Percentiles rank a stretch among this genome's conserved stretches.
Conservation (phyloP, 2,113 vertebrate species). For the Callaeas wilsoni region DNA sequence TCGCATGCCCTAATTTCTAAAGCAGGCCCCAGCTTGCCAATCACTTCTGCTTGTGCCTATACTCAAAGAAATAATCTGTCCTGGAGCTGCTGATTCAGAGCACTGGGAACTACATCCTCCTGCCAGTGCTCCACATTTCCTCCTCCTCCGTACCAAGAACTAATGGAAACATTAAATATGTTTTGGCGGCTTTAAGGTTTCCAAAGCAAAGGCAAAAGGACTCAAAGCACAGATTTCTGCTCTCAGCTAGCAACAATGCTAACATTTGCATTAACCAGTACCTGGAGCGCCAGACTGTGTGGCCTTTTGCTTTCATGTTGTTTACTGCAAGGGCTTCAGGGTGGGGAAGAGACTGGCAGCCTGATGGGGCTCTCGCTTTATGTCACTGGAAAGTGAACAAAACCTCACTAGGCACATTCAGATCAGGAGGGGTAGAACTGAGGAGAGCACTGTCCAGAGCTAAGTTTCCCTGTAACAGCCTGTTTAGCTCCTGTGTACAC, state of each 20-base stretch:
- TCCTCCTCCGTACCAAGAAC: not conserved
- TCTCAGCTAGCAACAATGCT: not conserved
- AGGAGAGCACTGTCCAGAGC: not conserved
- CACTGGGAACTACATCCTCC: not conserved
- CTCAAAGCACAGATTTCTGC: not conserved
- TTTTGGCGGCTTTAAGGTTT: not conserved
- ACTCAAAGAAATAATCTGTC: not conserved
- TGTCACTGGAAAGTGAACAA: not conserved
- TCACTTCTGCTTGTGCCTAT: not conserved
- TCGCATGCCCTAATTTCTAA: not conserved
- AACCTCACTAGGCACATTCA: not conserved
- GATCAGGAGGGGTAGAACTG: not conserved
- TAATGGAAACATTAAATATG: not conserved
- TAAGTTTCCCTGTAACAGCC: not conserved
- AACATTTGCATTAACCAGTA: not conserved
- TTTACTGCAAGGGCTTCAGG: not conserved
- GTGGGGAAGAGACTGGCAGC: not conserved
- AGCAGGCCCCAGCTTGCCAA: not conserved
- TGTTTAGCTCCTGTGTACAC: not conserved
- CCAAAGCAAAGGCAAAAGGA: not conserved
- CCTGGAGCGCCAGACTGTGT: not conserved
- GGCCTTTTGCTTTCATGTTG: not conserved
- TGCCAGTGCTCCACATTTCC: not conserved
- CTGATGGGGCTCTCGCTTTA: not conserved
- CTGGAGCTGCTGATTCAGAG: not conserved